phyloP scores from a whole-genome alignment of 2,113 vertebrate genomes.

The Sitta europaea region DNA sequence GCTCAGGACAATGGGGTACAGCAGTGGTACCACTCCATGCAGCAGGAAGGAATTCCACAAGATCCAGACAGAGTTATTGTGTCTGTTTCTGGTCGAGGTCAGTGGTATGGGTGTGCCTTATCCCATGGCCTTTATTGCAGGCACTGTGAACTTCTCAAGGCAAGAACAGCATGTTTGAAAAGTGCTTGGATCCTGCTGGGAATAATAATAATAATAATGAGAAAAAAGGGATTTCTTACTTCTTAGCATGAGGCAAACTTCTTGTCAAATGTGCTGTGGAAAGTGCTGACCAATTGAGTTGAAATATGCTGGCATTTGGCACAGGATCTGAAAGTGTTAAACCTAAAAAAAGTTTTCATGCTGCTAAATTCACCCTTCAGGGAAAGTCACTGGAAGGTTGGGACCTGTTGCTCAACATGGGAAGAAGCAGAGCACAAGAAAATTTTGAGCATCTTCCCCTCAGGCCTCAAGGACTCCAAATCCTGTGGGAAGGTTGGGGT shows the following conservation, averaged over 20 bases:
- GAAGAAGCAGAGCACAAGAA: not conserved
- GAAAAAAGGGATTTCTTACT: accelerated
- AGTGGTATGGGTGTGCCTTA: not conserved
- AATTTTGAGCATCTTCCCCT: not conserved
- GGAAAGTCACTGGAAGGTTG: not conserved
- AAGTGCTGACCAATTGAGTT: not conserved
- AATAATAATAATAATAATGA: not conserved
- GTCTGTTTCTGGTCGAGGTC: not conserved
- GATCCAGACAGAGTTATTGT: not conserved
- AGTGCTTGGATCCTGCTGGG: not conserved
- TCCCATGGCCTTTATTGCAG: not conserved
- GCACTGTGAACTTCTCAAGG: not conserved
- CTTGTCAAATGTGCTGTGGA: not conserved
- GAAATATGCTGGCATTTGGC: not conserved
- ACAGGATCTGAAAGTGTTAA: not conserved
- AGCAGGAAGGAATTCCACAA: not conserved
- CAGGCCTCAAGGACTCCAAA: not conserved
- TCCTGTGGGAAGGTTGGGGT: not conserved
- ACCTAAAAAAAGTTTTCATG: not conserved
- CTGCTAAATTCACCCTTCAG: not conserved
- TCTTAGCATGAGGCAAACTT: not conserved
- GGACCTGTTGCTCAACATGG: not conserved
- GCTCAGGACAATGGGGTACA: not conserved
- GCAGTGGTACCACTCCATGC: not conserved
- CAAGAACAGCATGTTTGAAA: not conserved